Evolutionary conservation across 2,113 vertebrate genomes (phyloP).

Genomic region (Pseudopipra pipra): DNA sequence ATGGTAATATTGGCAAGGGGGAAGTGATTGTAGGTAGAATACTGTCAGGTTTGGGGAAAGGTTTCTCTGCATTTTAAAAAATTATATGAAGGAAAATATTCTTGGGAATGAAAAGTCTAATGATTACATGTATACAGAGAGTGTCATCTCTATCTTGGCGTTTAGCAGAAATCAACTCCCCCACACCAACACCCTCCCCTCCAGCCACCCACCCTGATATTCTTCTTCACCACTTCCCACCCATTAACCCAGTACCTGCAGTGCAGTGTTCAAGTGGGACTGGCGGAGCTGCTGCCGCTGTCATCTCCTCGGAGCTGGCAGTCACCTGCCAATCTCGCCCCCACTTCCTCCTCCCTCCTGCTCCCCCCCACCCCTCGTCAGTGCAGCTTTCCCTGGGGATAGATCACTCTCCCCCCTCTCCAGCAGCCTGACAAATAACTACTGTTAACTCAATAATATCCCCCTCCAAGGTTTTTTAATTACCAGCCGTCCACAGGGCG

Average conservation of each 20-base stretch:
- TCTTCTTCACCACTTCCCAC: slow-evolving; percentile 56
- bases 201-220: slow-evolving; percentile 50
- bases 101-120: slow-evolving; percentile 51
- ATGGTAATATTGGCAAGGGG: slow-evolving; percentile 4
- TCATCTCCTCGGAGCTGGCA: slow-evolving; percentile 49
- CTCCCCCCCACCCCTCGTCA: slow-evolving; percentile 60
- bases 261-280: slow-evolving; percentile 33
- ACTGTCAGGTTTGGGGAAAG: slow-evolving; percentile 30
- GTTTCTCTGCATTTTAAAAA: slow-evolving; percentile 47
- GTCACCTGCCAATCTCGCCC: slow-evolving; percentile 70
- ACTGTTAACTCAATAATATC: slow-evolving; percentile 75
- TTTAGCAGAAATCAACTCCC: slow-evolving; percentile 54
- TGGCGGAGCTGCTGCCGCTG: slow-evolving; percentile 52
- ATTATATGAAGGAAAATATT: slow-evolving; percentile 42
- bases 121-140: slow-evolving; percentile 39
- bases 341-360: slow-evolving; percentile 69
- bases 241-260: slow-evolving; percentile 63
- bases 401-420: slow-evolving; percentile 65
- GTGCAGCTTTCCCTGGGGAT: slow-evolving; percentile 69
- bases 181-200: slow-evolving; percentile 45
- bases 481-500: slow-evolving; percentile 45
- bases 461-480: slow-evolving; percentile 75
- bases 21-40: slow-evolving; percentile 52
- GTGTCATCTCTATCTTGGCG: slow-evolving; percentile 39
- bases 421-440: slow-evolving; percentile 74